Evolutionary conservation across 1,140 invertebrate genomes (phyloP).

Genomic region (Probaryconus sp.): DNA sequence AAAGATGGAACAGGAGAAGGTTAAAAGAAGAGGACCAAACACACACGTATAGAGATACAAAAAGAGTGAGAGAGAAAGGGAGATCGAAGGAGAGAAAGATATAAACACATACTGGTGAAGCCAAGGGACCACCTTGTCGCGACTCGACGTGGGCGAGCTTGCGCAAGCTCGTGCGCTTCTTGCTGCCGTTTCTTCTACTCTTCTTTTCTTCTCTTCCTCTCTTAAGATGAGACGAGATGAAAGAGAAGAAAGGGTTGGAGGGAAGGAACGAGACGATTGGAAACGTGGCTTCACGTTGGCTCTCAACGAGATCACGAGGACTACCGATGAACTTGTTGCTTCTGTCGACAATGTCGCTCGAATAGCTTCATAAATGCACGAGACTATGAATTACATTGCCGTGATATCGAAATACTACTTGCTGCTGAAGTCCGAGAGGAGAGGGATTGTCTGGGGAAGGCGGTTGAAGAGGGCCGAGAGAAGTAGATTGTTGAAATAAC

Average conservation of each 20-base stretch:
- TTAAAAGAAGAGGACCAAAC: slow-evolving; percentile 47
- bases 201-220: slow-evolving; percentile 10
- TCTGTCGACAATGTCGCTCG: slow-evolving; percentile 60
- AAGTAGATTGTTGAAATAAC: too few relatives aligned
- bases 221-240: slow-evolving; percentile 45
- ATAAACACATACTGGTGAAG: too few relatives aligned
- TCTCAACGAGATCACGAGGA: slow-evolving; percentile 60
- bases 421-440: too few relatives aligned
- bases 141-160: slow-evolving; percentile 71
- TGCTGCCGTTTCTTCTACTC: slow-evolving; percentile 48
- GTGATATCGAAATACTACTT: too few relatives aligned
- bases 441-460: too few relatives aligned
- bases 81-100: slow-evolving; percentile 60
- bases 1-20: slow-evolving; percentile 52
- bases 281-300: slow-evolving; percentile 54
- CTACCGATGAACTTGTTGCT: slow-evolving; percentile 64
- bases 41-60: too few relatives aligned
- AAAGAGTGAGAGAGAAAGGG: background rate
- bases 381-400: slow-evolving; percentile 44
- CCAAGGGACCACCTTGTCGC: slow-evolving; percentile 71
- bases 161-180: slow-evolving; percentile 65
- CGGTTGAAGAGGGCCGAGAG: too few relatives aligned
- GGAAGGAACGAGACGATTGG: slow-evolving; percentile 12
- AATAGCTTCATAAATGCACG: slow-evolving; percentile 51
- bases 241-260: slow-evolving; percentile 16